phyloP scores from a whole-genome alignment of 2,888 invertebrate species.

The Epinotia ramella region DNA sequence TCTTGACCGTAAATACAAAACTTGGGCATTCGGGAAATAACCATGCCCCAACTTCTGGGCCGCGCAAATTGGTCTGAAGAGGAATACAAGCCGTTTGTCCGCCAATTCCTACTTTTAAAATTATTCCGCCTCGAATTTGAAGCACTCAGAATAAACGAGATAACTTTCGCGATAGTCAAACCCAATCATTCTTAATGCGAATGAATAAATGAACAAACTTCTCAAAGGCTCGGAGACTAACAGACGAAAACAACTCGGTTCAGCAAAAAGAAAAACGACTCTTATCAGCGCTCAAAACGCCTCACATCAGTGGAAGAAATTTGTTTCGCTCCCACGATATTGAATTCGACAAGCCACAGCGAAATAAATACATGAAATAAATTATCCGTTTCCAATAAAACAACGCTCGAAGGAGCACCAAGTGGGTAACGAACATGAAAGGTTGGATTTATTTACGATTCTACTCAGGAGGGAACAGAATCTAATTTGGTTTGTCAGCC shows the following conservation, averaged over 20 bases:
- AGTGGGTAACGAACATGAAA: slow-evolving; percentile 49
- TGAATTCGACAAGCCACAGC: slow-evolving; percentile 70
- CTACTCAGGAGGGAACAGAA: slow-evolving; percentile 51
- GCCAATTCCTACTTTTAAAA: slow-evolving; percentile 36
- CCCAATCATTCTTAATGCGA: slow-evolving; percentile 13
- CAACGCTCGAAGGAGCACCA: slow-evolving; percentile 65
- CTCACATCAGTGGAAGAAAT: slow-evolving; percentile 55
- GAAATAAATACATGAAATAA: slow-evolving; percentile 82
- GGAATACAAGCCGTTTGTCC: slow-evolving; percentile 19
- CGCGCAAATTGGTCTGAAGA: slow-evolving; percentile 45
- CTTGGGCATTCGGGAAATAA: slow-evolving; percentile 51
- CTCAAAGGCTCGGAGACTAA: not conserved
- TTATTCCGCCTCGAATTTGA: slow-evolving; percentile 25
- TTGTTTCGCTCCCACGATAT: slow-evolving; percentile 70
- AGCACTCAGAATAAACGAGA: slow-evolving; percentile 35
- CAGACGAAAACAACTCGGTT: slow-evolving; percentile 9
- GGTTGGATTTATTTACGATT: slow-evolving; percentile 50
- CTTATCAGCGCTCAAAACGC: slow-evolving; percentile 57
- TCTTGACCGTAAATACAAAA: slow-evolving; percentile 57
- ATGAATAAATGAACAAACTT: slow-evolving; percentile 12
- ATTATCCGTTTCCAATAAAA: slow-evolving; percentile 84
- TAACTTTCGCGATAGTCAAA: slow-evolving; percentile 29
- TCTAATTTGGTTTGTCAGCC: slow-evolving; percentile 49
- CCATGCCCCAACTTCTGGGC: slow-evolving; percentile 50
- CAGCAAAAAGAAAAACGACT: slow-evolving; percentile 38